A percentile compares a stretch with the other conserved stretches of the same genome.
Conservation (phyloP, 35 echinoderm and acorn worm genomes). For the Acanthaster planci region DNA sequence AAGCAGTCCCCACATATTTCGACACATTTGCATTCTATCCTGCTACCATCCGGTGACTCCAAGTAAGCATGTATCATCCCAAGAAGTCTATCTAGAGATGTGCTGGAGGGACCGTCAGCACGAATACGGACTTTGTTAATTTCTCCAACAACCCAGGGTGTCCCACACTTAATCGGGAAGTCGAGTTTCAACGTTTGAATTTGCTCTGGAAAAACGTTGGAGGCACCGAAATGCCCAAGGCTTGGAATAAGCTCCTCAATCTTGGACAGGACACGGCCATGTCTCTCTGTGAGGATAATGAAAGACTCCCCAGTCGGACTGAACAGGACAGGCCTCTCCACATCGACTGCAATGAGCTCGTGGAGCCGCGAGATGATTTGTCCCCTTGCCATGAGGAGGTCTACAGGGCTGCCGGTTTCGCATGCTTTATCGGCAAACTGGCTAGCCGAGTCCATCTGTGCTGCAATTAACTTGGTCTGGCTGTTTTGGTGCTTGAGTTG, state of each 20-base stretch:
- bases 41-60: not conserved
- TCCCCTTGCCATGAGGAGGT: not conserved
- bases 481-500: not conserved
- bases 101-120: not conserved
- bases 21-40: not conserved
- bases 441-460: constrained; percentile 18
- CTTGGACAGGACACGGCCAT: not conserved
- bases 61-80: not conserved
- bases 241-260: not conserved
- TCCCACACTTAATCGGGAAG: not conserved
- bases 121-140: not conserved
- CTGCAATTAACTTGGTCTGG: not conserved
- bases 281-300: not conserved
- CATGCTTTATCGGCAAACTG: constrained; percentile 29
- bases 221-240: not conserved
- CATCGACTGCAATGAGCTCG: not conserved
- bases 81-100: not conserved
- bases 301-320: not conserved
- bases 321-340: not conserved
- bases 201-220: not conserved
- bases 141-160: not conserved
- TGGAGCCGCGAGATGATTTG: not conserved
- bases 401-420: not conserved
- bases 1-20: not conserved
- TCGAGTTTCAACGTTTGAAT: not conserved